Base-by-base conservation (phyloP, 1,140 invertebrate species). In the Babylonia areolata region DNA sequence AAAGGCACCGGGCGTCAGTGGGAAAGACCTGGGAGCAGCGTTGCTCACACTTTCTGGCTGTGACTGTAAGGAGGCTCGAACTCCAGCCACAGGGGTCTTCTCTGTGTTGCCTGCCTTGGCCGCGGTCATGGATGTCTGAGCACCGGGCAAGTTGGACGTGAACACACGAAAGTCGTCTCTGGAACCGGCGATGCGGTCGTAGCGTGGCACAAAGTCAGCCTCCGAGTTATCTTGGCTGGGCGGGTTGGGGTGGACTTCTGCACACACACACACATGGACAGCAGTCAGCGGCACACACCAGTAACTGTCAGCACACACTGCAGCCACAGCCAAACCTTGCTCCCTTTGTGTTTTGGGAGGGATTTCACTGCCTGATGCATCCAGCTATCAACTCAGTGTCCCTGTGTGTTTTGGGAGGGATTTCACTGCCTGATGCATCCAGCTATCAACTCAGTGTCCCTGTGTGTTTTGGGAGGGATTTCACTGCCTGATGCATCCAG, bases 101-200 rank as follows among this genome's bases (percentile, higher is more conserved):
- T 73, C 71, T 33, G 9, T 31, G 9, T 31, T 73, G 58, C 6
- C 71, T 20, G 71, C 58, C 58, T 5, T 64, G 20, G 58, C 28
- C 58, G 23, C 5, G 15, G 23, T 23, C 28, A 23, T 23, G 1
- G 35, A 12, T n/a, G 31, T 35, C 31, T 73, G 6, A 6, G 71
- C 71, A 92, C 92, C 92, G 89, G 92, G 92, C 71, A 93, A 88
- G 87, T 92, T 88, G 71, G 87, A 86, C 78, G 86, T 90, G 83
- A 92, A 93, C 28, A 93, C 91, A 33, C 82, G 81, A 85, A 87
- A 91, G 51, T 92, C 85, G 69, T 90, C 88, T 11, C 85, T 69
- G 51, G 89, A 84, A n/a, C 89, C 92, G 35, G 90, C 88, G 11
- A 93, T 87, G 42, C 89, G 88, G n/a, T 93, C 91, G 85, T 93